Evolutionary conservation across 2,888 invertebrate genomes (phyloP), one percentile per base, ranked within the genome.

Genomic region (Gortyna flavago): DNA sequence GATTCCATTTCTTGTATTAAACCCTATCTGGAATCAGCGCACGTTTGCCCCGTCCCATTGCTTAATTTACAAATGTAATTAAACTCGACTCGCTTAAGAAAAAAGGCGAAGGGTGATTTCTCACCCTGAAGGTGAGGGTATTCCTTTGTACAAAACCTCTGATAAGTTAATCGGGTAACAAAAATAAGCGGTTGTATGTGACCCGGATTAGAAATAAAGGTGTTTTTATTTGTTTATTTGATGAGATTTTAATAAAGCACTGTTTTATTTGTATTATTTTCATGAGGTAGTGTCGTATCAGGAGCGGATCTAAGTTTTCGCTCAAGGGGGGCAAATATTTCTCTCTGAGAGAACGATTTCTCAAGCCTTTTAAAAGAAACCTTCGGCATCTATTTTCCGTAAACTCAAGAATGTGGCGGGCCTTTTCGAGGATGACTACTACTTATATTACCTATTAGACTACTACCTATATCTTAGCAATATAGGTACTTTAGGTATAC

Each of bases 51-150:
- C 74, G 86, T 86, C 87, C 86, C 88, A 85, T 83, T 88, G 88
- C 88, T 88, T 88, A 88, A 88, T 88, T 88, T 88, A 88, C 88
- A 88, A 88, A 88, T 85, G 88, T 88, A 88, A 88, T 88, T 88
- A 88, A 88, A 87, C 81, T 85, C 75, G 62, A 72, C 75, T 84
- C 48, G 78, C 75, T 71, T 73, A 81, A 86, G 82, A 88, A 88
- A 87, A 85, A 87, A 84, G 77, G 72, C 76, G 75, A 78, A 79
- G 80, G 83, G 86, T 77, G 78, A 87, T 88, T 87, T 87, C 79
- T 88, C 86, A 86, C 83, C 68, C 66, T 59, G 69, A 70, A 83
- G 83, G 84, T 77, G 77, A 83, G 78, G 79, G 80, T 76, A 84
- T 83, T 85, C 86, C 88, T 86, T 86, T 85, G 81, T 85, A 72